These are phyloP conservation scores for Scalopus aquaticus DNA, from an alignment of 2,113 vertebrate species.

Conservation along the genomic window DNA sequence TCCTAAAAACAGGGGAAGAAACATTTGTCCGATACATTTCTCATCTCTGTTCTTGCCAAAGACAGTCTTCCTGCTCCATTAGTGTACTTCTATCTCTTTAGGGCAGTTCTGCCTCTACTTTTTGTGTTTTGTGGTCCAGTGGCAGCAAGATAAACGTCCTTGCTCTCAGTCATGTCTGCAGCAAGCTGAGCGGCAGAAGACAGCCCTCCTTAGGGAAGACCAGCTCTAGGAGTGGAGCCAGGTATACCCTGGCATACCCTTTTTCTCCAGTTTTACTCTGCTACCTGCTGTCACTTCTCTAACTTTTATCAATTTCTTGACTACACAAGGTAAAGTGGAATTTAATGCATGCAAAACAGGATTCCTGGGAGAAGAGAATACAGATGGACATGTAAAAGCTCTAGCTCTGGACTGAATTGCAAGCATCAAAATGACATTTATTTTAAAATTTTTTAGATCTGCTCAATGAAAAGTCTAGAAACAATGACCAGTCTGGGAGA, in stretches of 20 bases:
- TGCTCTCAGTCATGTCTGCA: not conserved
- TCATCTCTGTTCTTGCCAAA: slow-evolving; percentile 4
- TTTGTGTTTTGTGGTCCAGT: not conserved
- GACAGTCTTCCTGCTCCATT: not conserved
- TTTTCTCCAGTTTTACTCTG: slow-evolving; percentile 7
- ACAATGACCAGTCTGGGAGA: not conserved
- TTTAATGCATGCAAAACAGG: not conserved
- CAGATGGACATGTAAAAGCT: not conserved
- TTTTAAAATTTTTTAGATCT: not conserved
- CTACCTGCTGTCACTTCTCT: not conserved
- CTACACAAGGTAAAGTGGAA: not conserved
- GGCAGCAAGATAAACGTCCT: not conserved
- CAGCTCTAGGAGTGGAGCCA: not conserved
- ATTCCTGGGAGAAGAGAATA: not conserved
- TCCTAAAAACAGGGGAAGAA: not conserved
- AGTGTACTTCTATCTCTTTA: not conserved
- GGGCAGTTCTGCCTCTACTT: not conserved
- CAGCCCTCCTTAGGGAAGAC: not conserved
- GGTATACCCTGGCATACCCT: not conserved
- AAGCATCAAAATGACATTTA: not conserved
- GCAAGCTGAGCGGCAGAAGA: not conserved
- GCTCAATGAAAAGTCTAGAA: not conserved
- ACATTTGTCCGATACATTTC: not conserved
- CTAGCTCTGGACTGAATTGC: not conserved
- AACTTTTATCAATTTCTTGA: not conserved